These are phyloP conservation scores for Littorina saxatilis DNA, from an alignment of 1,140 invertebrate genomes.

Conservation along the genomic window DNA sequence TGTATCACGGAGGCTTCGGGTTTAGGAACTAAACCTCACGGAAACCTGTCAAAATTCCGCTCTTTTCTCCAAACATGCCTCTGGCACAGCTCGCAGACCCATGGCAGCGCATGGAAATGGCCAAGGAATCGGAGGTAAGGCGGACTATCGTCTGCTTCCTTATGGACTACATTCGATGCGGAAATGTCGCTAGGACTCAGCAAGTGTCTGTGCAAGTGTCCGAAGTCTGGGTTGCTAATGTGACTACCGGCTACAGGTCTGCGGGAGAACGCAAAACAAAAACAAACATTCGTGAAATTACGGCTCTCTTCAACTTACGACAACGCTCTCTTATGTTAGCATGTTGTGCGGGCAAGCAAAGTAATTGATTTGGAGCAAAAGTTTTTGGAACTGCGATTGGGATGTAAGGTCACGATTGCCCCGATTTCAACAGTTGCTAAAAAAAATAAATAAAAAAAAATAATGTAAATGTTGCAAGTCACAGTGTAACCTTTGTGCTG, in stretches of 20 bases:
- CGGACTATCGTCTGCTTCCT: not conserved
- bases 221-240: not conserved
- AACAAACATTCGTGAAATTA: too few relatives aligned
- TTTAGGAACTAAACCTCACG: slow-evolving; percentile 9
- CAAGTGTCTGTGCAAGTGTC: slow-evolving; percentile 8
- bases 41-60: slow-evolving; percentile 66
- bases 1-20: slow-evolving; percentile 50
- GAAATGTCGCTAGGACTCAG: not conserved
- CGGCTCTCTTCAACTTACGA: too few relatives aligned
- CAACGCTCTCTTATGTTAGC: too few relatives aligned
- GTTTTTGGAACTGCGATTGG: too few relatives aligned
- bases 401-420: too few relatives aligned
- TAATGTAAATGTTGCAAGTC: too few relatives aligned
- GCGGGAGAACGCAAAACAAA: too few relatives aligned
- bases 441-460: too few relatives aligned
- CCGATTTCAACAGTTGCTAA: too few relatives aligned
- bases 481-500: too few relatives aligned
- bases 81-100: slow-evolving; percentile 72
- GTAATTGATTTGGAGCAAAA: too few relatives aligned
- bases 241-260: not conserved
- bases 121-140: slow-evolving; percentile 68
- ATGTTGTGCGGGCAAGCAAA: too few relatives aligned
- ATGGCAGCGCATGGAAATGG: slow-evolving; percentile 73
- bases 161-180: not conserved
- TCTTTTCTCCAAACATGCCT: slow-evolving; percentile 71